Evolutionary conservation across 2,113 vertebrate species (phyloP).

Genomic region (Mormyrus lacerda): DNA sequence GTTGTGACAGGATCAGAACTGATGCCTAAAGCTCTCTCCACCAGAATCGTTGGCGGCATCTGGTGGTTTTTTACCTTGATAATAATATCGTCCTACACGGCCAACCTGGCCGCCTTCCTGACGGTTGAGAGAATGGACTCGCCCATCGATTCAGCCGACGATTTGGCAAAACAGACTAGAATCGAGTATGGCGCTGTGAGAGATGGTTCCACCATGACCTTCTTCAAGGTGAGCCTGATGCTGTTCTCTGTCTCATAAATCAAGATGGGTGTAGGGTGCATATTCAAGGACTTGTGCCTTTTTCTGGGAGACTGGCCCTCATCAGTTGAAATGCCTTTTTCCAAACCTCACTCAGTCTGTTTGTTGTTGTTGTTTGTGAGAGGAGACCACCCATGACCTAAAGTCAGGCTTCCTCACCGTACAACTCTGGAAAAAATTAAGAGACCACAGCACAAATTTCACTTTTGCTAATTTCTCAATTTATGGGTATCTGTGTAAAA

Average conservation of each 20-base stretch:
- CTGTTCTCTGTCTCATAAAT: not conserved
- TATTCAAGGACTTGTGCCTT: not conserved
- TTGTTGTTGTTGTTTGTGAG: too few relatives aligned
- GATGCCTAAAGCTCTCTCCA: conserved; percentile 98
- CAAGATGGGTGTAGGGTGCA: not conserved
- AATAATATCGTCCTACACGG: conserved; percentile 98
- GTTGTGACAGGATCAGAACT: conserved; percentile 84
- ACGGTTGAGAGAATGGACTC: conserved; percentile 97
- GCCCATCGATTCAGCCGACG: conserved; percentile 91
- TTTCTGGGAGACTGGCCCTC: not conserved
- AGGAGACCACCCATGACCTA: not conserved
- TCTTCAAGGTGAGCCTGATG: conserved; percentile 83
- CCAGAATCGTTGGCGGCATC: conserved; percentile 93
- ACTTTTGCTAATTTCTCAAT: not conserved
- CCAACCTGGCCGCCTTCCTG: conserved; percentile 95
- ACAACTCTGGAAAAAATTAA: not conserved
- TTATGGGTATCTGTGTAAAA: not conserved
- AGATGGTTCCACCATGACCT: conserved; percentile 97
- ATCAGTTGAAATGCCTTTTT: not conserved
- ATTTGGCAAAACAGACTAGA: conserved; percentile 93
- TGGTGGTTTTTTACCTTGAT: conserved; percentile 99
- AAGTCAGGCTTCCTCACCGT: not conserved
- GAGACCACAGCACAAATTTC: not conserved
- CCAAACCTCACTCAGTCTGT: not conserved
- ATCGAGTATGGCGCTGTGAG: conserved; percentile 93